A percentile compares a stretch with the other conserved stretches of the same genome.
Conservation (phyloP, 2,797 vertebrate genomes). For the Coluber constrictor region DNA sequence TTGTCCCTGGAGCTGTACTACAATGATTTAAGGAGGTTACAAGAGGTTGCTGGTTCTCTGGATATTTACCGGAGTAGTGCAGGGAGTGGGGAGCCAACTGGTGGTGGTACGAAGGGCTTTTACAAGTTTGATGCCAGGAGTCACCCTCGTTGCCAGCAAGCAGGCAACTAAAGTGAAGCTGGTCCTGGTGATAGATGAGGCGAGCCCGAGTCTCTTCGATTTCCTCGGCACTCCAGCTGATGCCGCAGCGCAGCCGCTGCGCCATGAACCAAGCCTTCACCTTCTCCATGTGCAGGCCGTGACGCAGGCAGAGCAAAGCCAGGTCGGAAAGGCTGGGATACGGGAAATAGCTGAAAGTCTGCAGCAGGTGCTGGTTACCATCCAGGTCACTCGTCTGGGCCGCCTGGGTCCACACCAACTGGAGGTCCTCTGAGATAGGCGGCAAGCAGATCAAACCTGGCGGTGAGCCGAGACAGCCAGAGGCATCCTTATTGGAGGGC, state of each 20-base stretch:
- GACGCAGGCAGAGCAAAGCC: conserved; percentile 77
- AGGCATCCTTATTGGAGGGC: conserved; percentile 63
- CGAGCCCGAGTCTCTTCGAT: conserved; percentile 83
- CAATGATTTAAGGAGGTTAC: background rate
- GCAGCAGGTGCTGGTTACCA: conserved; percentile 80
- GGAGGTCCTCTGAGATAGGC: conserved; percentile 86
- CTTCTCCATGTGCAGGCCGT: conserved; percentile 85
- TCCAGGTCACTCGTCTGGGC: conserved; percentile 87
- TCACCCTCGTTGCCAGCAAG: conserved; percentile 52
- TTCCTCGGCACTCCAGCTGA: conserved; percentile 90
- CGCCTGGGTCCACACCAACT: conserved; percentile 88
- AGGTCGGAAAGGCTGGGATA: conserved; percentile 87
- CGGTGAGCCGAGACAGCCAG: conserved; percentile 44
- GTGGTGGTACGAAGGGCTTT: background rate
- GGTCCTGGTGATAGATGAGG: conserved; percentile 64
- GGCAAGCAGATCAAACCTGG: conserved; percentile 81
- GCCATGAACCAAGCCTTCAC: conserved; percentile 94
- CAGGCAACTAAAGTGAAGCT: conserved; percentile 65
- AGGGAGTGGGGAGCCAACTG: background rate
- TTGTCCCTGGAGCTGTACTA: background rate
- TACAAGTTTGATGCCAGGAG: conserved; percentile 42
- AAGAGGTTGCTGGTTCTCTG: background rate
- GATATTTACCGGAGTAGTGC: background rate
- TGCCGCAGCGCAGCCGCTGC: conserved; percentile 89
- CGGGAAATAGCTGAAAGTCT: conserved; percentile 88